These are phyloP conservation scores for Diadegma fenestrale DNA, from an alignment of 2,888 invertebrate genomes.

Conservation along the genomic window DNA sequence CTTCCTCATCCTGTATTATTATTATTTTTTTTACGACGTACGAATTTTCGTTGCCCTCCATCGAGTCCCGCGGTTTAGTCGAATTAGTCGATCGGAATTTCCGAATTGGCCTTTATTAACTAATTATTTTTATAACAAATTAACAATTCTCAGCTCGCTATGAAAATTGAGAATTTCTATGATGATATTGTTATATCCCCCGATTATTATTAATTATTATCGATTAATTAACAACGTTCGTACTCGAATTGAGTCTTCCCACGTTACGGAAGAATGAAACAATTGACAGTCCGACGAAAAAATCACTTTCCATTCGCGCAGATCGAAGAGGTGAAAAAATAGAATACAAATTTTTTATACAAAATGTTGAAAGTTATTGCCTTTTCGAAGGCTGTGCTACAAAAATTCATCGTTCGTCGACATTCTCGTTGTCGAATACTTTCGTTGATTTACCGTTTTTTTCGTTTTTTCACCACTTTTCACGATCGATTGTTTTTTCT, in stretches of 20 bases:
- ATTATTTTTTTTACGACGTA: slow-evolving; percentile 5
- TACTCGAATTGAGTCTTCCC: slow-evolving; percentile 60
- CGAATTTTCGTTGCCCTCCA: neutral
- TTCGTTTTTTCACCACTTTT: neutral
- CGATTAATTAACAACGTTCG: slow-evolving; percentile 38
- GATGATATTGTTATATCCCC: slow-evolving; percentile 17
- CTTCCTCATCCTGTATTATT: slow-evolving; percentile 44
- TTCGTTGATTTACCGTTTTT: neutral
- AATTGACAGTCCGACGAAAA: slow-evolving; percentile 5
- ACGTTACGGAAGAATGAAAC: slow-evolving; percentile 24
- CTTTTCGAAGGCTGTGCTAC: neutral
- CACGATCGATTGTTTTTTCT: slow-evolving; percentile 40
- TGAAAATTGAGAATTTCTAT: slow-evolving; percentile 22
- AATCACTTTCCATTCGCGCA: slow-evolving; percentile 6
- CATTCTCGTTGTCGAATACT: neutral
- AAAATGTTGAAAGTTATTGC: neutral
- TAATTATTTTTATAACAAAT: too few relatives aligned
- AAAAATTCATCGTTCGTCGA: neutral
- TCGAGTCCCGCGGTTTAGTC: neutral
- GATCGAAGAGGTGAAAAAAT: neutral
- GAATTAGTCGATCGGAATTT: neutral
- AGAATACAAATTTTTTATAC: neutral
- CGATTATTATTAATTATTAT: slow-evolving; percentile 28
- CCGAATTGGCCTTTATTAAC: too few relatives aligned
- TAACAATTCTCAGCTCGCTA: slow-evolving; percentile 40